Conservation (phyloP, 2,797 vertebrate genomes). For the Ispidina picta region DNA sequence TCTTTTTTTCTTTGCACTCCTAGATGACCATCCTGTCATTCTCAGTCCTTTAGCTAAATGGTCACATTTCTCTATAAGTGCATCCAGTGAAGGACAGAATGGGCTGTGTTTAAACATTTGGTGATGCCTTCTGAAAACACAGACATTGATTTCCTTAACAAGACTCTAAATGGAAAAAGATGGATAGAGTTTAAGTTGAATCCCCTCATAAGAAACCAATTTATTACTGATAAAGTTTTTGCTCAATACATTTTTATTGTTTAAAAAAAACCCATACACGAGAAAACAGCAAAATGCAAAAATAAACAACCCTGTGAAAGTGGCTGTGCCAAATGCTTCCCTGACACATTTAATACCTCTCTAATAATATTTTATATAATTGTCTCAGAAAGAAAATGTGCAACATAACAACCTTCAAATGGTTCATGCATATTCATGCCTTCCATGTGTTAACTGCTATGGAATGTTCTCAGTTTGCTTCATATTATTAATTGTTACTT, state of each 20-base stretch:
- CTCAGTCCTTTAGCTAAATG: background rate
- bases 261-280: background rate
- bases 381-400: constrained; percentile 25
- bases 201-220: background rate
- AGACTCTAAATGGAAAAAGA: background rate
- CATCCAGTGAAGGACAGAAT: background rate
- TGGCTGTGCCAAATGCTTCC: background rate
- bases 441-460: constrained; percentile 11
- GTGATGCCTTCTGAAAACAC: background rate
- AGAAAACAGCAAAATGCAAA: background rate
- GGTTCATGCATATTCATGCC: constrained; percentile 18
- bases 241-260: background rate
- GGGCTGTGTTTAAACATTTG: background rate
- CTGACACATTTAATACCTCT: background rate
- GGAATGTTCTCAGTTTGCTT: constrained; percentile 21
- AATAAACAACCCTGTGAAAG: background rate
- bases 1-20: background rate
- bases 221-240: background rate
- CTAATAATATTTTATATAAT: constrained; percentile 40
- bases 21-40: background rate
- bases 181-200: background rate
- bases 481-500: constrained; percentile 18
- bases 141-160: background rate
- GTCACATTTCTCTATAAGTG: background rate
- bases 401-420: constrained; percentile 19